Base-by-base conservation (phyloP, 2,888 invertebrate genomes). In the Dromius quadrimaculatus region DNA sequence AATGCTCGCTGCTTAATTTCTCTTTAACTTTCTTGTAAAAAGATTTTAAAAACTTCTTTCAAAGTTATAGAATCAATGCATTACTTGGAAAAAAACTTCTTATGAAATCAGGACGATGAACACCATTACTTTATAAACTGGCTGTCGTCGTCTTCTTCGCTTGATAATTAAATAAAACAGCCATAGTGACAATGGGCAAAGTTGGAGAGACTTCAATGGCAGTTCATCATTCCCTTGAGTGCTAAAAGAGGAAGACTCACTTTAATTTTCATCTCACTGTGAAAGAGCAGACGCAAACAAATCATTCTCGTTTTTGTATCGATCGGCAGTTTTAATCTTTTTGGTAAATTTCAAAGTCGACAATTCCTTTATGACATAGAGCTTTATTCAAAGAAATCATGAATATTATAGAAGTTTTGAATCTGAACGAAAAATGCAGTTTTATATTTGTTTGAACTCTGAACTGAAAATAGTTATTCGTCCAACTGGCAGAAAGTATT, bases 51-150 rank as follows among this genome's bases (percentile, higher is more conserved):
- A 54, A 54, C 28, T 54, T 54, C 23, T 23, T 54, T 28, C 11
- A 9, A 54, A 54, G 50, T 54, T 28, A 13, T 8, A 28, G 28
- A 47, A 54, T 54, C 50, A 54, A 54, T 54, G 28, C 50, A 54
- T 23, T 28, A 59, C 36, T 59, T 59, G 36, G 20, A 38, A 61
- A 61, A 61, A 61, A 32, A 23, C 41, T n/a, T n/a, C 4, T 61
- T 61, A 36, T 61, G 61, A 61, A 61, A 61, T 41, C 32, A 61
- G 61, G 61, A 22, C 41, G 61, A 41, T 41, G 41, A 36, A 61
- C 61, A 41, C 41, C 61, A 61, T 61, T 61, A 61, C 38, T 41
- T 61, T 23, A 23, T 61, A 61, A 59, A 41, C 41, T 61, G 61
- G 34, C 61, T 61, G 38, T 61, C 61, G 41, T 38, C 61, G 36